Base-by-base conservation (phyloP, 1,140 invertebrate species). In the Theocolax elegans region DNA sequence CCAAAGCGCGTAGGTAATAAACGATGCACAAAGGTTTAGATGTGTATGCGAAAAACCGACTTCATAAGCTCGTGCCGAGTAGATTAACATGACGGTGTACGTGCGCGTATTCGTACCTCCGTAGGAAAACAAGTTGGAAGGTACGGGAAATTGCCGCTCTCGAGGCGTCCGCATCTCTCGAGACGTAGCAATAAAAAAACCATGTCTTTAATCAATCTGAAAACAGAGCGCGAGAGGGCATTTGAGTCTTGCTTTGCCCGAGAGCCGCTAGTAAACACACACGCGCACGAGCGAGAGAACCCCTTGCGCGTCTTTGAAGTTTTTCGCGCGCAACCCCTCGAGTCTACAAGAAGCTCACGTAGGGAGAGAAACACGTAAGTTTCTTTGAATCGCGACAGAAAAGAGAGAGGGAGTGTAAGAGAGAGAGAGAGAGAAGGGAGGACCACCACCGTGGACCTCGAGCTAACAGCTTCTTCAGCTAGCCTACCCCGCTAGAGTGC, bases 291-390 rank as follows among this genome's bases (percentile, higher is more conserved):
- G 35, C 4, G 10, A 17, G 3, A 17, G 13, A 25, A 8, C 25
- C 46, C 73, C 79, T 81, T 81, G 80, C 76, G 80, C 75, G 54
- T 58, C 17, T 51, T 51, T 51, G 4, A 25, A 21, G 21, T 19
- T 15, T 51, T 7, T 21, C 48, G 1, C 12, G 23, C 51, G 49
- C 23, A 9, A 8, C 19, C 10, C 23, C 46, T 35, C 10, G 31
- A 35, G 31, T 35, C 31, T 35, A 35, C 31, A 10, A 35, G 31
- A 35, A 6, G 31, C 4, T 35, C n/a, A n/a, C n/a, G n/a, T n/a
- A n/a, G n/a, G n/a, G n/a, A n/a, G n/a, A n/a, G n/a, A 35, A 6
- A 35, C 31, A 35, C 4, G 4, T 35, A 35, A 10, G 4, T 35
- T 10, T 35, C 31, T 35, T 6, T n/a, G n/a, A n/a, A 6, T 35